Evolutionary conservation across 2,797 vertebrate genomes (phyloP), one percentile per base, ranked within the genome.

Genomic region (Hylomyscus alleni): DNA sequence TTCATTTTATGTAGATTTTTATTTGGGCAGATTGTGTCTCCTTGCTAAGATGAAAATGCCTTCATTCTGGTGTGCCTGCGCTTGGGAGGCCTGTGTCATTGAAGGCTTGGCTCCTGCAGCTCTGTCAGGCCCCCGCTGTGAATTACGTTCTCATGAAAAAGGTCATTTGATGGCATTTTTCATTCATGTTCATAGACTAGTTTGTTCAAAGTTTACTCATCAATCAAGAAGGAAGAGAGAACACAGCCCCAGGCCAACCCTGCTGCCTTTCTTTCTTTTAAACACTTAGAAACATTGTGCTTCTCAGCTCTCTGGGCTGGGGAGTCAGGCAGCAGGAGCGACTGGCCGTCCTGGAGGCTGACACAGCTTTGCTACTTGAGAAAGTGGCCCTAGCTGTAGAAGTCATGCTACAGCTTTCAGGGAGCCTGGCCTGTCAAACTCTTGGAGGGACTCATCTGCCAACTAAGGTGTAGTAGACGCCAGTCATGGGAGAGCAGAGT

Each of bases 391-490:
- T 17, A 22, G 20, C 8, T 52, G 20, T 4, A 13, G 81, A 65
- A 34, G 67, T 37, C 62, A 29, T 22, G 1, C 47, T 24, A 6
- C 2, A 14, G 34, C 73, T 24, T 54, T 22, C 0, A 3, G 54
- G 69, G 31, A 40, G 56, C n/a, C 65, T 17, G 22, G 54, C 76
- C 54, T 69, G 6, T 50, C 13, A 8, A 6, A 10, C 40, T 76
- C 7, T 14, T 34, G 3, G 0, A n/a, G 58, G 20, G 50, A 14
- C 44, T 8, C 19, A 2, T 22, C 40, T 22, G 54, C 15, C 77
- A 19, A 0, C 22, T 7, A 9, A 47, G 34, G 37, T 19, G 50
- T 1, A 0, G 26, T 20, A 1, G 86, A 24, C 34, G 56, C 72
- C 40, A 47, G 0, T 50, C 47, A 19, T 56, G 40, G 82, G 37